Evolutionary conservation across 2,888 invertebrate genomes (phyloP), one percentile per base, ranked within the genome.

Genomic region (Stenodema calcarata): DNA sequence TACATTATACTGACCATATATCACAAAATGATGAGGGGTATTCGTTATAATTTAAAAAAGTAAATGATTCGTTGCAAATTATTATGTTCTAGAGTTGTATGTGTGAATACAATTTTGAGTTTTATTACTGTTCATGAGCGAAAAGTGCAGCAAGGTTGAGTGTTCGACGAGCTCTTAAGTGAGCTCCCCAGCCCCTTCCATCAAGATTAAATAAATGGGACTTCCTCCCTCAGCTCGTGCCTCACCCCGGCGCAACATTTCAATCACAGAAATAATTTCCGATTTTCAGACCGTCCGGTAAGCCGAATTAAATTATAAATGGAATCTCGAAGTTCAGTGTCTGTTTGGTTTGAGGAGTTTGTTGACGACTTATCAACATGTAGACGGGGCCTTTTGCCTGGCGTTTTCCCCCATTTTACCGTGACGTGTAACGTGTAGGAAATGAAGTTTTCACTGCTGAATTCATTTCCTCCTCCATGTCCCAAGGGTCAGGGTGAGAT

Each of bases 301-400:
- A 84, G 84, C 73, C 84, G 84, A 84, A 84, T 84, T 73, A 84
- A 70, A 84, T 84, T 84, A 82, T 42, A 54, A 82, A 82, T 82
- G 42, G 80, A 80, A 80, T 80, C 42, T 62, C 62, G 54, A 69
- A 80, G 44, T 78, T 78, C 78, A 12, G 42, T 44, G 44, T 28
- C 41, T 27, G 16, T 42, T 76, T 16, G n/a, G 41, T 41, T 18
- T n/a, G 44, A 14, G 44, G 78, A 14, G 44, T n/a, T 44, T n/a
- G 78, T 14, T 4, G 7, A 30, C 14, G 9, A 11, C 35, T 35
- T 54, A 18, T 35, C 41, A 41, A 9, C 44, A 44, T 23, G 42
- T 78, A 78, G 41, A 78, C 78, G 44, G 44, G 42, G 73, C 73
- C 78, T n/a, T 11, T 76, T 12, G 42, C 14, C 44, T 30, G 30